phyloP scores from a whole-genome alignment of 2,888 invertebrate genomes.

The Dicyrtomina minuta region DNA sequence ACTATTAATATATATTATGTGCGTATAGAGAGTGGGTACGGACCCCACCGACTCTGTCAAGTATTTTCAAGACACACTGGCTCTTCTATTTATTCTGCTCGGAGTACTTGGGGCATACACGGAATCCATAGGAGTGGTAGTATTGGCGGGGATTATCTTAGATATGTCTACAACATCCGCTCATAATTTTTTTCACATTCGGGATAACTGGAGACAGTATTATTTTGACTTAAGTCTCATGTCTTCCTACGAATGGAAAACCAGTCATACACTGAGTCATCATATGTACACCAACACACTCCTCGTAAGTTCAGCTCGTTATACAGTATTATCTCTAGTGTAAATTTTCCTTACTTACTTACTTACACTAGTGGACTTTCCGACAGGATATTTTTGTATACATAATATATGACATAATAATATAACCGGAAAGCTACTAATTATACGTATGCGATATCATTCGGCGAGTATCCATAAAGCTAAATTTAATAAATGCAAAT shows the following conservation, averaged over 20 bases:
- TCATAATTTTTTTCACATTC: conserved; percentile 55
- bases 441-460: no score
- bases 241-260: conserved; percentile 55
- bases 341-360: no score
- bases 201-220: conserved; percentile 54
- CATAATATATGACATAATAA: no score
- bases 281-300: conserved; percentile 55
- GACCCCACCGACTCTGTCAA: conserved; percentile 43
- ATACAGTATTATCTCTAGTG: not conserved
- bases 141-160: conserved; percentile 52
- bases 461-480: no score
- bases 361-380: no score
- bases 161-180: conserved; percentile 48
- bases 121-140: conserved; percentile 40
- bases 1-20: not conserved
- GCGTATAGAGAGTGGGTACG: conserved; percentile 47
- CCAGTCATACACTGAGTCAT: conserved; percentile 55
- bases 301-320: conserved; percentile 44
- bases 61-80: conserved; percentile 50
- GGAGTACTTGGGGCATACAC: conserved; percentile 39
- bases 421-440: no score
- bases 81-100: conserved; percentile 40
- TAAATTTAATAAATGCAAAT: no score
- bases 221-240: conserved; percentile 53
- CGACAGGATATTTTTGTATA: no score